Conservation (phyloP, 1,140 invertebrate species). For the Anastrepha obliqua region DNA sequence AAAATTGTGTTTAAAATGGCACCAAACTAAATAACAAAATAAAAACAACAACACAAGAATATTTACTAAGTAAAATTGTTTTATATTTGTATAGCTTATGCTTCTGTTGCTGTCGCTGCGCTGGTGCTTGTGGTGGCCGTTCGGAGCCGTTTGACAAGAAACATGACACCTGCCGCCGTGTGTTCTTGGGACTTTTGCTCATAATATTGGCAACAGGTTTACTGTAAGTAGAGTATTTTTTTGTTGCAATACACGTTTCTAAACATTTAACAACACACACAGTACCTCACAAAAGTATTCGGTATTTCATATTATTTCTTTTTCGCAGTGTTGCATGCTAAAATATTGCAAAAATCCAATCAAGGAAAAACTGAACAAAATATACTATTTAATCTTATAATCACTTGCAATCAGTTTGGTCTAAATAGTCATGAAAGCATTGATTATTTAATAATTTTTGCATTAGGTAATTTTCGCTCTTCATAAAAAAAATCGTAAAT, state of each 20-base stretch:
- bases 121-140: constrained; percentile 84
- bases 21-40: background rate
- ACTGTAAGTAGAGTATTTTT: constrained; percentile 79
- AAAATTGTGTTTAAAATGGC: background rate
- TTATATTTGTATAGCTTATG: constrained; percentile 75
- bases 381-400: no score
- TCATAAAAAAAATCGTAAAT: no score
- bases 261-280: background rate
- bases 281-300: no score
- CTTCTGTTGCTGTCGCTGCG: constrained; percentile 91
- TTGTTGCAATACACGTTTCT: background rate
- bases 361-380: no score
- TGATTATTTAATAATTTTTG: no score
- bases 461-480: no score
- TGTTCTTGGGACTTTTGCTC: constrained; percentile 83
- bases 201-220: constrained; percentile 83
- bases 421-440: no score
- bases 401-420: no score
- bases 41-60: background rate
- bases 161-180: constrained; percentile 86
- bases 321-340: no score
- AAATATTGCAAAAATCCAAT: no score
- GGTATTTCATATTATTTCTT: no score
- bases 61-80: background rate
- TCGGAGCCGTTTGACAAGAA: constrained; percentile 87